Base-by-base conservation (phyloP, 53 echinoderm and acorn worm species). In the Paelopatides confundens region DNA sequence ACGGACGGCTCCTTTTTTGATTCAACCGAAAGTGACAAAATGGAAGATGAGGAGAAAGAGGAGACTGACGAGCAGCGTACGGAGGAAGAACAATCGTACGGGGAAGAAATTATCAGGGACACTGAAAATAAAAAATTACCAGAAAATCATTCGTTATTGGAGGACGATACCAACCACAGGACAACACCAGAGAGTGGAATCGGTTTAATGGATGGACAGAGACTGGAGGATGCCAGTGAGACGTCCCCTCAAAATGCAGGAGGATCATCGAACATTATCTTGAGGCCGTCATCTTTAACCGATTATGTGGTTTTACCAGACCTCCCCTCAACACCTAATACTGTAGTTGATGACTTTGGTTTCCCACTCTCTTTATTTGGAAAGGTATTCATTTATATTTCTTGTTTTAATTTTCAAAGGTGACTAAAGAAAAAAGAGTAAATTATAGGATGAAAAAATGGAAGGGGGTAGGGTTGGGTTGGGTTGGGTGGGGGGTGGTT, bases 361-460 rank as follows among this genome's bases (percentile, higher is more conserved):
- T 99, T 99, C 81, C 99, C 99, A 8, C 86, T 99, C n/a, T 90
- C 95, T 32, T 81, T 99, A 65, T 99, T 99, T 89, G 95, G 95
- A 87, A 99, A 99, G 95, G 99, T 99, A 91, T 18, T 3, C 5
- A 43, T 43, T 43, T 43, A n/a, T n/a, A n/a, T n/a, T n/a, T n/a
- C n/a, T n/a, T n/a, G n/a, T n/a, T n/a, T n/a, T n/a, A n/a, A n/a
- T n/a, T n/a, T n/a, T n/a, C n/a, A n/a, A n/a, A n/a, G n/a, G n/a
- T n/a, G n/a, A n/a, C n/a, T n/a, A n/a, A n/a, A n/a, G n/a, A n/a
- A n/a, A n/a, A n/a, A n/a, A n/a, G n/a, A n/a, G n/a, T n/a, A n/a
- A n/a, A n/a, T n/a, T n/a, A n/a, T n/a, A n/a, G n/a, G n/a, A n/a
- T n/a, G n/a, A n/a, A n/a, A n/a, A n/a, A n/a, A n/a, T n/a, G n/a